These are phyloP conservation scores for Halichoeres trimaculatus DNA, from an alignment of 2,113 vertebrate species.

Conservation along the genomic window DNA sequence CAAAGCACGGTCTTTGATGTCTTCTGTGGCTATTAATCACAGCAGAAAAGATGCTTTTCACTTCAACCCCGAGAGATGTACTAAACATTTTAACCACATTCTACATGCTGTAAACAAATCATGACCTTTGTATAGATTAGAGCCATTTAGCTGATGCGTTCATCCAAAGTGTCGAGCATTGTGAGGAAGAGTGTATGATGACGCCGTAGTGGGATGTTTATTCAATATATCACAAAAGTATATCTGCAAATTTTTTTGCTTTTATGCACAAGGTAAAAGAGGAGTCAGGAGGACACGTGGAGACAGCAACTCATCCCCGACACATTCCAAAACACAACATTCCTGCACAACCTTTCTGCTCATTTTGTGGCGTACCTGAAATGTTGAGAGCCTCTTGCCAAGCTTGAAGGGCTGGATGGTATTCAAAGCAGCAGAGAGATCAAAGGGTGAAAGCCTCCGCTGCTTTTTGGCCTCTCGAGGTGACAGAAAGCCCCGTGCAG, in stretches of 20 bases:
- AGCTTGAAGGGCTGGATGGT: constrained; percentile 1
- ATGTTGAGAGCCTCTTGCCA: neutral
- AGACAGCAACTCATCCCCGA: neutral
- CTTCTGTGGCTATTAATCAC: constrained; percentile 33
- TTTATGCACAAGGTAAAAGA: neutral
- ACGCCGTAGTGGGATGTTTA: neutral
- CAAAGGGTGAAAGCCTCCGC: neutral
- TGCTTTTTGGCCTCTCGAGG: neutral
- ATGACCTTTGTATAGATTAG: constrained; percentile 1
- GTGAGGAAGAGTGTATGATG: neutral
- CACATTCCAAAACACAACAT: neutral
- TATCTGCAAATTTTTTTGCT: neutral
- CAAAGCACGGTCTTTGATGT: constrained; percentile 25
- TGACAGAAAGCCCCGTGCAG: neutral
- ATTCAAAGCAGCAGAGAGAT: neutral
- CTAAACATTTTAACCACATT: constrained; percentile 10
- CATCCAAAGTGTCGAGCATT: neutral
- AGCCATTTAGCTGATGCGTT: constrained; percentile 4
- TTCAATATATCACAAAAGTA: neutral
- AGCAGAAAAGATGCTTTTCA: constrained; percentile 10
- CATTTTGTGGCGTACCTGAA: constrained; percentile 11
- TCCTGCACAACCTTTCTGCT: neutral
- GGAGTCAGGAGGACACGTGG: constrained; percentile 7
- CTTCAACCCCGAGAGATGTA: constrained; percentile 11
- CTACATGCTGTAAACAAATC: neutral